Conservation (phyloP, 2,797 vertebrate species). For the Limnodromus scolopaceus region DNA sequence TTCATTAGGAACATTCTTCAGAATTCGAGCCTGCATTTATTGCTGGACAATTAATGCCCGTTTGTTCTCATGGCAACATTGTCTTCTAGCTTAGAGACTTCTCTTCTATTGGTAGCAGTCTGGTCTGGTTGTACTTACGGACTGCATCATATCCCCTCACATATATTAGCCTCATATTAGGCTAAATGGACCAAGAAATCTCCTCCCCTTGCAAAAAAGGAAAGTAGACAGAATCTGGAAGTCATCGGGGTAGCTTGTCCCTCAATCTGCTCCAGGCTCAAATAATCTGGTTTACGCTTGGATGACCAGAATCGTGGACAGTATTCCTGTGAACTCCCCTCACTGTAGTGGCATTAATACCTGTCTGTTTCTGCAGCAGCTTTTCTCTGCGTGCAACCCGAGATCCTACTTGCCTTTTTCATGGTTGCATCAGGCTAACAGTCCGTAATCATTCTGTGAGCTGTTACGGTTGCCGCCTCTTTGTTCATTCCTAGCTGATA, state of each 20-base stretch:
- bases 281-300: background rate
- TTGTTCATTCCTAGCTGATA: background rate
- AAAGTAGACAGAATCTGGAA: background rate
- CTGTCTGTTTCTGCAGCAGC: background rate
- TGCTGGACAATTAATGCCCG: background rate
- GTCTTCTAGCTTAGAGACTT: background rate
- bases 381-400: background rate
- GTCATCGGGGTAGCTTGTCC: background rate
- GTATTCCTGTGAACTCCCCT: background rate
- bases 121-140: background rate
- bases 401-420: background rate
- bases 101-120: background rate
- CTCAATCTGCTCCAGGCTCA: background rate
- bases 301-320: background rate
- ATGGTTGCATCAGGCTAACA: background rate
- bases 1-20: background rate
- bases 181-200: background rate
- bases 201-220: background rate
- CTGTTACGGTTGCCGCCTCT: background rate
- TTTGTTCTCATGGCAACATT: background rate
- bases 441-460: background rate
- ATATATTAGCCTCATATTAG: background rate
- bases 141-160: background rate
- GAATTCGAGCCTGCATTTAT: background rate
- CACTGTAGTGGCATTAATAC: background rate